Evolutionary conservation across 37 sponge, comb jelly and placozoan species (phyloP), one percentile per base, ranked within the genome.

Genomic region (Crambe crambe): DNA sequence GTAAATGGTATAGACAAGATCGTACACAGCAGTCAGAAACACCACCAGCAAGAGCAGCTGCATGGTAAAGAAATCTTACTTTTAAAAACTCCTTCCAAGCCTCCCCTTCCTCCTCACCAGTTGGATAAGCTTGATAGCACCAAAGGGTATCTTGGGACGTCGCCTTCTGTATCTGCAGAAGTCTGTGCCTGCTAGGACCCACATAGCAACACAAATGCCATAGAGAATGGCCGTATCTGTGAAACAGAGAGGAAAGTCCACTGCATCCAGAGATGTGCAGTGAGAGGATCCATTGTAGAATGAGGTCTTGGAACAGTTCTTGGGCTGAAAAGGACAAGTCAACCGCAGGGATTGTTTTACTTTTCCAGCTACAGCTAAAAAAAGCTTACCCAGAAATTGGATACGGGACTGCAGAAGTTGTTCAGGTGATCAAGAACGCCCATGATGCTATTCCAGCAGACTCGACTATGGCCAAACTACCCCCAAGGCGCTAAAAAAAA

Each of bases 191-290:
- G 83, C 88, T 2, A 80, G 64, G 6, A 87, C 2, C 72, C 84
- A 86, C 83, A 89, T 78, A 21, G 80, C 40, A 12, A 80, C 47
- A 51, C 87, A 82, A 36, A 94, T 65, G 15, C 68, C 77, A 43
- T 80, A 86, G 42, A 92, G 80, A 40, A 96, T 54, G 42, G 83
- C 85, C 27, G 92, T 91, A 77, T 96, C 97, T 39, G 90, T 78
- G 73, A 96, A 96, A 54, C 97, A 96, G 66, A 87, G 84, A 30
- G 94, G 36, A 21, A 96, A 58, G 79, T 96, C 97, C 63, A 89
- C 80, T 47, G 82, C 64, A 40, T 91, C 91, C 20, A 85, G 85
- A 51, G 86, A 81, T 26, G 58, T 41, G 18, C 18, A 61, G 63
- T 36, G 2, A 3, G 3, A 1, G n/a, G 17, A 9, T 9, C 61